Conservation (phyloP, 2,797 vertebrate species). For the Enteromius thamalakanensis region DNA sequence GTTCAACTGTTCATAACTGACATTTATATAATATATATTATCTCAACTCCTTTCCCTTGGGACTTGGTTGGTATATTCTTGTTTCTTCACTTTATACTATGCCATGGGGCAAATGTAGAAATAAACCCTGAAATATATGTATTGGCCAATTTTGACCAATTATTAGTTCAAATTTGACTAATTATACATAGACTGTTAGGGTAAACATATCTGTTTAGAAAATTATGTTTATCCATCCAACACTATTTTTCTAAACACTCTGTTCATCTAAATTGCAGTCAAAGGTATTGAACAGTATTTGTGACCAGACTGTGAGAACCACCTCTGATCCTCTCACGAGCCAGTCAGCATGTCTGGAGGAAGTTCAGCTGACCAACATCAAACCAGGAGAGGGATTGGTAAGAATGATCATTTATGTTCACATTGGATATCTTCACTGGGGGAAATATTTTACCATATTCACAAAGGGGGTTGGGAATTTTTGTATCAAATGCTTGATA, state of each 20-base stretch:
- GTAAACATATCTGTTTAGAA: neutral
- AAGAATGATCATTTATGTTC: constrained; percentile 64
- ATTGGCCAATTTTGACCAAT: neutral
- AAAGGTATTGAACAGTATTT: constrained; percentile 86
- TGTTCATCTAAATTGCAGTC: constrained; percentile 75
- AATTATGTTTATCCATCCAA: too few relatives aligned
- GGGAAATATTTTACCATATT: neutral
- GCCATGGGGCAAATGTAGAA: constrained; percentile 4
- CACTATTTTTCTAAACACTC: neutral
- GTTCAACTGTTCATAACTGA: neutral
- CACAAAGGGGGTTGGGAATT: neutral
- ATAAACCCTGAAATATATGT: neutral
- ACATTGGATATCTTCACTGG: neutral
- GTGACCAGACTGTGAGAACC: constrained; percentile 85
- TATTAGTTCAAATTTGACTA: neutral
- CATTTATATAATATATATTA: constrained; percentile 54
- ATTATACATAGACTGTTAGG: neutral
- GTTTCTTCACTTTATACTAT: constrained; percentile 25
- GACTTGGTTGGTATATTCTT: neutral
- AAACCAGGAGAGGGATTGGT: constrained; percentile 92
- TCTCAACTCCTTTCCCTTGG: constrained; percentile 28
- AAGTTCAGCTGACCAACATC: constrained; percentile 87
- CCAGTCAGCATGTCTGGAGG: constrained; percentile 85
- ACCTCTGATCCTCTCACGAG: constrained; percentile 84
- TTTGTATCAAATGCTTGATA: neutral